Percentiles rank a stretch among this genome's conserved stretches.
These are phyloP conservation scores for Porites cylindrica DNA, from an alignment of 92 coral and sea anemone species.

Conservation along the genomic window DNA sequence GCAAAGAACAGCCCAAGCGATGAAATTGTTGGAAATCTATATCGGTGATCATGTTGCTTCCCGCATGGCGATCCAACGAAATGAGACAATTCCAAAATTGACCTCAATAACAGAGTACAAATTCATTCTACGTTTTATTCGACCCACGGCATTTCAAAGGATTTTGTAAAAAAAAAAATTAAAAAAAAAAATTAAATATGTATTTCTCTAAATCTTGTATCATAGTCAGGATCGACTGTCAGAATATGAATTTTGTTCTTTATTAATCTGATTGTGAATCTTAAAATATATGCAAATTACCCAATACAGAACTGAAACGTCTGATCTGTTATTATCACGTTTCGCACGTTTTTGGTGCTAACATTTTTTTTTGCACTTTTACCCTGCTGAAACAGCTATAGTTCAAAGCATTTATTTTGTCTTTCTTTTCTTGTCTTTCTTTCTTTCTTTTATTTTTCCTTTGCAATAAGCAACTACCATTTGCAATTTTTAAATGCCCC, in stretches of 20 bases:
- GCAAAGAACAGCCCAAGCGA: background rate
- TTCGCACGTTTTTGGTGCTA: too few species aligned
- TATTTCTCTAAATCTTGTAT: background rate
- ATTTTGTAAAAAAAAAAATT: too few species aligned
- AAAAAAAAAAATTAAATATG: background rate
- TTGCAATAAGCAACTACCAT: too few species aligned
- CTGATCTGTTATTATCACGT: too few species aligned
- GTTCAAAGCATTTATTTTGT: too few species aligned
- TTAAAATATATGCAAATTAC: slow-evolving; percentile 28
- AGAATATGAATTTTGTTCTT: background rate
- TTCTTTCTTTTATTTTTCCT: too few species aligned
- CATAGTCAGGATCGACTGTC: slow-evolving; percentile 7
- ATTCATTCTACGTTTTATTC: background rate
- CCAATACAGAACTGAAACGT: too few species aligned
- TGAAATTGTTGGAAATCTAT: background rate
- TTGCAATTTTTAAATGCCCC: too few species aligned
- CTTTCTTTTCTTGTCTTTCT: too few species aligned
- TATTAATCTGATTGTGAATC: background rate
- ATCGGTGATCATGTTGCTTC: slow-evolving; percentile 2
- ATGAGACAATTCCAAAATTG: background rate
- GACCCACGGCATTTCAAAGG: background rate
- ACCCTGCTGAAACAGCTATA: too few species aligned
- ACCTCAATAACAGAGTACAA: background rate
- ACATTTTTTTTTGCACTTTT: too few species aligned
- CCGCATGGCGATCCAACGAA: background rate